Evolutionary conservation across 2,113 vertebrate species (phyloP), one percentile per base, ranked within the genome.

Genomic region (Lutjanus erythropterus): DNA sequence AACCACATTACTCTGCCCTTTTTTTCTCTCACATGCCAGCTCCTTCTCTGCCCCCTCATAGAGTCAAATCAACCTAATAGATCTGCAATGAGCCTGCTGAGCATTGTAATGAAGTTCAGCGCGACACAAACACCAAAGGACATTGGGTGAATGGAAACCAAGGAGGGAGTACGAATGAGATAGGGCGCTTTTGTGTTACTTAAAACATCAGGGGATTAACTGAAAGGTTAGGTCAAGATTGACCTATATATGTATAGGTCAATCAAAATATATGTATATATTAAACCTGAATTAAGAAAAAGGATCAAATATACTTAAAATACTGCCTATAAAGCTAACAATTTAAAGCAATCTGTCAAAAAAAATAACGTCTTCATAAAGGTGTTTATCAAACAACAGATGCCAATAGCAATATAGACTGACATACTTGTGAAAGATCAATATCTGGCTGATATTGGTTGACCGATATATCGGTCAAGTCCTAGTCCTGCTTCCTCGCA

Each of bases 11-110:
- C 19, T 75, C 71, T 29, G 19, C 25, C 64, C 19, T 27, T 39
- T 46, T 29, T 16, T 21, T 37, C 2, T 19, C 41, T 19, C 61
- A 58, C 31, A 58, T 7, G 12, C 49, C 27, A 78, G 19, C 47
- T 77, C 71, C 55, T 58, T 66, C 75, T 78, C 58, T 25, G 25
- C 35, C 42, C 31, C 50, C 73, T 75, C 52, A 1, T 15, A 2
- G 31, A 67, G 79, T 74, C 78, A 60, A 88, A 81, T 88, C 79
- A 74, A 56, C 52, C 66, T 74, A 90, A 87, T 81, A 71, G 80
- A 89, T 74, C 61, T 66, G 65, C 70, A 71, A 82, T 56, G 68
- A 75, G 71, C 78, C 65, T 74, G 78, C 67, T 3, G 39, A 74
- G 77, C 39, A 42, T 2, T 12, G 27, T 67, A 75, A 83, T 81